Conservation (phyloP, 2,888 invertebrate species). For the Pyralis farinalis region DNA sequence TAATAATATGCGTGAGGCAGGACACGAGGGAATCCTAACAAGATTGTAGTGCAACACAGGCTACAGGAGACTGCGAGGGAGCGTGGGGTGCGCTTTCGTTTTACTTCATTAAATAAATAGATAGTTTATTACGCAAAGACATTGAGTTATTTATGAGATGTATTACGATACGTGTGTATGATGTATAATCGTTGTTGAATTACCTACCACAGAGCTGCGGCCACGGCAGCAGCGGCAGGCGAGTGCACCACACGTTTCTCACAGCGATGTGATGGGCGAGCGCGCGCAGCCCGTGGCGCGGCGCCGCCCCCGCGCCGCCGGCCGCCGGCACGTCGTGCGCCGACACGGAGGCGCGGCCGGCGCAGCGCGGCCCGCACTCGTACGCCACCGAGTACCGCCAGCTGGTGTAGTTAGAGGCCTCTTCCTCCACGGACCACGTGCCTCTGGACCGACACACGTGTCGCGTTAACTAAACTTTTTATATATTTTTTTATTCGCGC, state of each 20-base stretch:
- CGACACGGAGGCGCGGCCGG: conserved; percentile 23
- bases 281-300: conserved; percentile 18
- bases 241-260: conserved; percentile 26
- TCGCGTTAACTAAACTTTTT: conserved; percentile 8
- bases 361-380: conserved; percentile 19
- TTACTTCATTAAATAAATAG: neutral
- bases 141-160: too few relatives aligned
- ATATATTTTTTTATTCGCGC: neutral
- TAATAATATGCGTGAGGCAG: too few relatives aligned
- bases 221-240: conserved; percentile 37
- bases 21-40: too few relatives aligned
- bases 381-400: conserved; percentile 19
- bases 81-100: too few relatives aligned
- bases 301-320: conserved; percentile 15
- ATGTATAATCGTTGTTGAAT: too few relatives aligned
- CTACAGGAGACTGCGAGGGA: too few relatives aligned
- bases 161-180: too few relatives aligned
- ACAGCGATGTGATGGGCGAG: conserved; percentile 26
- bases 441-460: conserved; percentile 23
- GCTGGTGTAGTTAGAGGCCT: conserved; percentile 44
- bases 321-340: conserved; percentile 12
- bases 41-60: too few relatives aligned
- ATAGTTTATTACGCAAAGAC: too few relatives aligned
- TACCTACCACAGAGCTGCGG: conserved; percentile 35
- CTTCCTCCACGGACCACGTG: conserved; percentile 42